These are phyloP conservation scores for Lordiphosa andalusiaca DNA, from an alignment of 2,888 invertebrate genomes.

Conservation along the genomic window DNA sequence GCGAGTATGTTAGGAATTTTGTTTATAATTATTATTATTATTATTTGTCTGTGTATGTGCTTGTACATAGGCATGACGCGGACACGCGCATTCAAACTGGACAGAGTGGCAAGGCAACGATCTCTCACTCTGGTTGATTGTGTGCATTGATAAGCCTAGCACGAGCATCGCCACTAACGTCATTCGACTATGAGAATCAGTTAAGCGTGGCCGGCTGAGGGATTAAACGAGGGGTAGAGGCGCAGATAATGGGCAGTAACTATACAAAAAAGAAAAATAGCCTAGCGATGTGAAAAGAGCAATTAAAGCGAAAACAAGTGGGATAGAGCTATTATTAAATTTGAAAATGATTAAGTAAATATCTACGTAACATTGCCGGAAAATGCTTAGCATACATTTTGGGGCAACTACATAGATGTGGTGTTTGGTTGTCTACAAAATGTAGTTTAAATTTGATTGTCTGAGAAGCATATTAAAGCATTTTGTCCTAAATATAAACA, in stretches of 20 bases:
- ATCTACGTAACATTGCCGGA: no score
- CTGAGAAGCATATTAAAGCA: no score
- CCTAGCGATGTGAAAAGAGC: slow-evolving; percentile 4
- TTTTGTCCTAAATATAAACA: no score
- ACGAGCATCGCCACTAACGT: slow-evolving; percentile 2
- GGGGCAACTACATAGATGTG: slow-evolving; percentile 27
- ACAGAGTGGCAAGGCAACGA: slow-evolving; percentile 17
- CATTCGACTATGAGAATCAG: slow-evolving; percentile 33
- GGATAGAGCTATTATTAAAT: background rate
- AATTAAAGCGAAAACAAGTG: background rate
- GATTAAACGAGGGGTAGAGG: background rate
- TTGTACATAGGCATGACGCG: slow-evolving; percentile 4
- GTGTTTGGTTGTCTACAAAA: background rate
- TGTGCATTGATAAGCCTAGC: slow-evolving; percentile 38
- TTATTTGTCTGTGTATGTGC: slow-evolving; percentile 14
- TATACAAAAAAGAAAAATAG: background rate
- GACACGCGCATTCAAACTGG: slow-evolving; percentile 3
- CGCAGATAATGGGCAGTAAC: background rate
- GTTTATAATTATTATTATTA: slow-evolving; percentile 20
- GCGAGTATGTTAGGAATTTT: slow-evolving; percentile 35
- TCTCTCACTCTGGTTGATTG: slow-evolving; percentile 32
- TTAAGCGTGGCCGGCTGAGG: slow-evolving; percentile 28
- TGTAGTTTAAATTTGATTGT: no score
- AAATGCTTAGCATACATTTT: slow-evolving; percentile 64
- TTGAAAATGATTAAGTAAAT: no score